Evolutionary conservation across 2,888 invertebrate genomes (phyloP).

Genomic region (Tribolium freemani): DNA sequence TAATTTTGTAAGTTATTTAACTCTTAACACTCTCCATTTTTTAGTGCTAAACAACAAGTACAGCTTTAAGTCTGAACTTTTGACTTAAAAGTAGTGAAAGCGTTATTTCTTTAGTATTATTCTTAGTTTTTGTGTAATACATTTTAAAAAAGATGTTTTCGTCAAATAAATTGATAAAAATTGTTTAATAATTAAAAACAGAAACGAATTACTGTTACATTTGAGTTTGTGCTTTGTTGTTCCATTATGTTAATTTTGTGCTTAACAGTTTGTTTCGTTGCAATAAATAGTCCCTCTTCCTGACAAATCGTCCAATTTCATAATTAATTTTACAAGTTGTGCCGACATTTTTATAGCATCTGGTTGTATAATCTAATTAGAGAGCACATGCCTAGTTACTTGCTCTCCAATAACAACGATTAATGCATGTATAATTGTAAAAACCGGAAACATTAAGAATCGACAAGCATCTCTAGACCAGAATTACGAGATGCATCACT

Average conservation of each 20-base stretch:
- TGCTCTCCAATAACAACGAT: neutral
- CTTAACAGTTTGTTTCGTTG: neutral
- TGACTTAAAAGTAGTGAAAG: too few species aligned
- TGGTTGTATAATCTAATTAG: neutral
- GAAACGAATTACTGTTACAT: too few species aligned
- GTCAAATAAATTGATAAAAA: neutral
- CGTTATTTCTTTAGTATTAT: too few species aligned
- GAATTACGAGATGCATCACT: neutral
- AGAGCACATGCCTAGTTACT: neutral
- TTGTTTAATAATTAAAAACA: neutral
- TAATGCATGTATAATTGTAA: neutral
- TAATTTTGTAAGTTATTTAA: too few species aligned
- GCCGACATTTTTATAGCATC: neutral
- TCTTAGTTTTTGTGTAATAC: too few species aligned
- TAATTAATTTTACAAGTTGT: neutral
- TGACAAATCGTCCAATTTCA: neutral
- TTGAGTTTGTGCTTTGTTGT: too few species aligned
- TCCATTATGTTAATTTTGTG: too few species aligned
- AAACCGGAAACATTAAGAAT: neutral
- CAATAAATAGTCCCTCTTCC: neutral
- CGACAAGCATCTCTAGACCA: neutral
- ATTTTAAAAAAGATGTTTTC: too few species aligned
- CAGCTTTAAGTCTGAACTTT: too few species aligned
- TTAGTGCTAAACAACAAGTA: too few species aligned
- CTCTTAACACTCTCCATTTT: too few species aligned